Base-by-base conservation (phyloP, 2,888 invertebrate species). In the Eueremaeus valkanovi region DNA sequence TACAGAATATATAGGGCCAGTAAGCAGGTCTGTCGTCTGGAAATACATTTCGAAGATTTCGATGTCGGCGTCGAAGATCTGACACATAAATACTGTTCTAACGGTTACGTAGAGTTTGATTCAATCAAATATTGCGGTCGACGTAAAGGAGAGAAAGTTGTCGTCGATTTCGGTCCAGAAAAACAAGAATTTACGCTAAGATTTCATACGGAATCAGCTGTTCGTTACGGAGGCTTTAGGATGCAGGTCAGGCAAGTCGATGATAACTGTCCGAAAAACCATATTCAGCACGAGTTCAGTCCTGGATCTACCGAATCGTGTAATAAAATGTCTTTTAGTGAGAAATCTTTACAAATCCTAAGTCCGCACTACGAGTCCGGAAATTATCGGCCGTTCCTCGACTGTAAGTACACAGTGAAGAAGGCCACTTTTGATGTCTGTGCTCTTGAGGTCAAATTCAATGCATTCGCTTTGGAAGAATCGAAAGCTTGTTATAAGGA, bases 401-500 rank as follows among this genome's bases (percentile, higher is more conserved):
- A 79, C 29, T 81, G 81, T 45, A 72, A 75, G 16, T 81, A 80
- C 74, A 76, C 77, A 3, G 70, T 81, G 3, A 75, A 77, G 42
- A 79, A 79, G 42, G 72, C 72, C 13, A 77, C 76, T 13, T 78
- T 76, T 16, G 76, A 78, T 33, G 78, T 80, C 18, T 81, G 81
- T 33, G 80, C 80, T 9, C 73, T 81, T 1, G 79, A 81, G 51
- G 75, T 81, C 27, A 77, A 77, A 27, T 80, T 79, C 74, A 76
- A 78, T 66, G 74, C 77, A 1, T 80, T 80, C 58, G 77, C 79
- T 49, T 58, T 81, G 31, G 81, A 81, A 73, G 78, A 79, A 45
- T 80, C 80, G 0, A 74, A 74, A 1, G 77, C 79, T 36, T 81
- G 81, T 58, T 40, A 55, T 5, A 81, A 80, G 40, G 80, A 81